These are phyloP conservation scores for Porites australiensis DNA, from an alignment of 64 coral and sea anemone genomes.

Conservation along the genomic window DNA sequence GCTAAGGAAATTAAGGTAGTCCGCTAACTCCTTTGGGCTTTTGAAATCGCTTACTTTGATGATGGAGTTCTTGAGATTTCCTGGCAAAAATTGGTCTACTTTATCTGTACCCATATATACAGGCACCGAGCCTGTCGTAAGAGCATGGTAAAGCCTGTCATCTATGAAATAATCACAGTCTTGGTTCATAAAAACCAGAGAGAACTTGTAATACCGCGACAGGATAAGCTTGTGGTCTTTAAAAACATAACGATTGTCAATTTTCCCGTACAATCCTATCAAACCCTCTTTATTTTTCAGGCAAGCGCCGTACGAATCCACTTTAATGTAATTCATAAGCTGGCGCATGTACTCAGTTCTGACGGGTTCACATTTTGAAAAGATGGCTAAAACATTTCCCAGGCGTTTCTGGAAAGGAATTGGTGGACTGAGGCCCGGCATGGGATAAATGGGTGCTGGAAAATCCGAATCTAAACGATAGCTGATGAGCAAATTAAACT, in stretches of 20 bases:
- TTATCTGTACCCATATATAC: constrained; percentile 97
- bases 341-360: constrained; percentile 87
- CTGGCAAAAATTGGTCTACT: constrained; percentile 94
- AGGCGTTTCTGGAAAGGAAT: constrained; percentile 75
- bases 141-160: constrained; percentile 83
- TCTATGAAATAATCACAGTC: constrained; percentile 99
- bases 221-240: constrained; percentile 90
- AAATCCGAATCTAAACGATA: constrained; percentile 98
- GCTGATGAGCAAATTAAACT: constrained; percentile 87
- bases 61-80: constrained; percentile 86
- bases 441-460: constrained; percentile 87
- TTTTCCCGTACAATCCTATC: constrained; percentile 88
- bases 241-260: constrained; percentile 84
- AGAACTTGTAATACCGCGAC: constrained; percentile 97
- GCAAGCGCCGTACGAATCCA: constrained; percentile 93
- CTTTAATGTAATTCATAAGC: constrained; percentile 90
- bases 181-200: constrained; percentile 96
- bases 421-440: constrained; percentile 81
- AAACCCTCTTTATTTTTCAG: constrained; percentile 86
- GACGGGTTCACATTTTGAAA: constrained; percentile 94
- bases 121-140: constrained; percentile 89
- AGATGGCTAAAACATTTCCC: constrained; percentile 79
- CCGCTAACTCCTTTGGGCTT: constrained; percentile 86
- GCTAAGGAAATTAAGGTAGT: constrained; percentile 72
- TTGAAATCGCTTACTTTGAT: constrained; percentile 97